These are phyloP conservation scores for Himalopsyche anomala DNA, from an alignment of 2,888 invertebrate genomes.

Conservation along the genomic window DNA sequence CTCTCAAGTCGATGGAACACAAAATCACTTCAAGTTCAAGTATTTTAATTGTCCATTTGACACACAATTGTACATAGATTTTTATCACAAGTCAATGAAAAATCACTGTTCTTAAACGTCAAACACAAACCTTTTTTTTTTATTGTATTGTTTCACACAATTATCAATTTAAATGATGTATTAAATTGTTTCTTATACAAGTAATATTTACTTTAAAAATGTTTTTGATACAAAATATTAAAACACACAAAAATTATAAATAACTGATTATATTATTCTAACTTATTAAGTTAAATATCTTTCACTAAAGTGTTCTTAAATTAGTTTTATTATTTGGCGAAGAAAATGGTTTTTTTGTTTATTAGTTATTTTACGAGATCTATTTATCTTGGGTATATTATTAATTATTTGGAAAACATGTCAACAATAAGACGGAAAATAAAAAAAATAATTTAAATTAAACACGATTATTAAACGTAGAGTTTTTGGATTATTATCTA, in stretches of 20 bases:
- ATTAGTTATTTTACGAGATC: neutral
- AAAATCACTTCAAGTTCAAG: neutral
- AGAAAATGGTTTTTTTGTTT: neutral
- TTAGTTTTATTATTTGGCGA: neutral
- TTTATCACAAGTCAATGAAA: slow-evolving; percentile 19
- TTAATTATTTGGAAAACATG: slow-evolving; percentile 5
- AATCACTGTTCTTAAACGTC: slow-evolving; percentile 20
- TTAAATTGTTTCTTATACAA: neutral
- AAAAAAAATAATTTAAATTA: neutral
- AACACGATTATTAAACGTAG: neutral
- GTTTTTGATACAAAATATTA: neutral
- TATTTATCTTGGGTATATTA: neutral
- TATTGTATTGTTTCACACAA: neutral
- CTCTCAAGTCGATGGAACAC: neutral
- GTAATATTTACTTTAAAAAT: neutral
- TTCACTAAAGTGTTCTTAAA: neutral
- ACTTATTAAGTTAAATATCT: neutral
- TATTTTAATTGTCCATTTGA: neutral
- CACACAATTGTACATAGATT: neutral
- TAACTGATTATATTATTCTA: neutral
- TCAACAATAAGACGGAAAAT: neutral
- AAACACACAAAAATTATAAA: neutral
- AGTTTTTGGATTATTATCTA: no score
- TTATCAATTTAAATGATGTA: neutral
- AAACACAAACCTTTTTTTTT: neutral